A percentile compares a stretch with the other conserved stretches of the same genome.
phyloP scores from a whole-genome alignment of 1,140 invertebrate species.

The Calephelis virginiensis region DNA sequence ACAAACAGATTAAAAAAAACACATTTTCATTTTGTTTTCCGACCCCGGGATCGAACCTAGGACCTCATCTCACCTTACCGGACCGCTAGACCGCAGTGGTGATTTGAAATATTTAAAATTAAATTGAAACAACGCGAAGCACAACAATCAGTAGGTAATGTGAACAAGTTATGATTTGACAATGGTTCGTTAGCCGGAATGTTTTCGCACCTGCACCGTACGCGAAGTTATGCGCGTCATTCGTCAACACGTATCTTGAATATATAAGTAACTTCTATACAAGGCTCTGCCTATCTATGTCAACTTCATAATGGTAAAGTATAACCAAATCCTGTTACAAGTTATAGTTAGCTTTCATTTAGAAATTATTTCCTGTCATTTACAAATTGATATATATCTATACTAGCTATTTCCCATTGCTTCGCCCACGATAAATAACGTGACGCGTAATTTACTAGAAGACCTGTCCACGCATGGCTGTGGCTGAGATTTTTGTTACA shows the following conservation, averaged over 20 bases:
- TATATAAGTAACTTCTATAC: slow-evolving; percentile 40
- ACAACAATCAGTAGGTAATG: no score
- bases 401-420: no score
- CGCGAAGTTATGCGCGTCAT: slow-evolving; percentile 49
- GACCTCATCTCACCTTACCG: no score
- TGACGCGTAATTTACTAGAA: no score
- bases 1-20: no score
- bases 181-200: not conserved
- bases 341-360: slow-evolving; percentile 5
- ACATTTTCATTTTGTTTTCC: no score
- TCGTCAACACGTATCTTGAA: slow-evolving; percentile 40
- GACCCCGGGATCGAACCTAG: no score
- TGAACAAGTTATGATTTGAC: not conserved
- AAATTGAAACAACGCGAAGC: no score
- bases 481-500: no score
- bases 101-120: no score
- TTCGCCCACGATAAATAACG: not conserved
- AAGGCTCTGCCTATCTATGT: slow-evolving; percentile 36
- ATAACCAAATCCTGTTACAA: not conserved
- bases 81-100: no score
- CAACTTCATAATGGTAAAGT: not conserved
- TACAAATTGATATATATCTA: not conserved
- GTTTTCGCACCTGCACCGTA: slow-evolving; percentile 48
- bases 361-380: not conserved
- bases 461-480: no score